Conservation (phyloP, 2,797 vertebrate genomes). For the Melanotaenia boesemani region DNA sequence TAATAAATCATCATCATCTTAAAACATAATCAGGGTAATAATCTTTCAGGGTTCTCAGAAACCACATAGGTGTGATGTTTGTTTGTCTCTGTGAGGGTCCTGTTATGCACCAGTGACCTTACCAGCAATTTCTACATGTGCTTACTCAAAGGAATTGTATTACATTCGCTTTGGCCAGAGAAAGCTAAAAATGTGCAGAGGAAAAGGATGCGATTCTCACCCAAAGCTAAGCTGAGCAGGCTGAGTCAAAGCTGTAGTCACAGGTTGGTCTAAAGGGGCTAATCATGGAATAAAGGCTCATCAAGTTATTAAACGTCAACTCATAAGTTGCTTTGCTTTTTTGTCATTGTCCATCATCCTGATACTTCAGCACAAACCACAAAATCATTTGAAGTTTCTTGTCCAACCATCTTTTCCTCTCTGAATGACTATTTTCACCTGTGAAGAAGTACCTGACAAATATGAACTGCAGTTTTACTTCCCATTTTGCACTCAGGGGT, state of each 20-base stretch:
- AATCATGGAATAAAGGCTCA: not conserved
- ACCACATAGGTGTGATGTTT: no score
- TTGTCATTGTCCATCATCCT: not conserved
- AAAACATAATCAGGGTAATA: no score
- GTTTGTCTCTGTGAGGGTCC: no score
- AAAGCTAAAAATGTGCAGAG: not conserved
- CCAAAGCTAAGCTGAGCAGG: not conserved
- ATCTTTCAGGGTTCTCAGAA: no score
- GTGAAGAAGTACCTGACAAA: slow-evolving; percentile 11
- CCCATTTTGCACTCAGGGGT: not conserved
- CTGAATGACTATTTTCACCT: slow-evolving; percentile 41
- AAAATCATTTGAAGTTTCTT: slow-evolving; percentile 4
- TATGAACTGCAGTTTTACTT: not conserved
- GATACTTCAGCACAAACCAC: no score
- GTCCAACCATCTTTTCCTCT: slow-evolving; percentile 36
- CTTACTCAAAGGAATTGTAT: not conserved
- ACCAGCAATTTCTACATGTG: no score
- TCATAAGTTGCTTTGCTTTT: not conserved
- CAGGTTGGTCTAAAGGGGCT: not conserved
- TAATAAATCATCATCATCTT: no score
- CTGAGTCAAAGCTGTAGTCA: not conserved
- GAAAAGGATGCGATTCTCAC: not conserved
- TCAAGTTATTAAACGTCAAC: not conserved
- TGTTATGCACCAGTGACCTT: no score
- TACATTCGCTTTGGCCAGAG: not conserved